Evolutionary conservation across 2,888 invertebrate genomes (phyloP).

Genomic region (Hipparchia semele): DNA sequence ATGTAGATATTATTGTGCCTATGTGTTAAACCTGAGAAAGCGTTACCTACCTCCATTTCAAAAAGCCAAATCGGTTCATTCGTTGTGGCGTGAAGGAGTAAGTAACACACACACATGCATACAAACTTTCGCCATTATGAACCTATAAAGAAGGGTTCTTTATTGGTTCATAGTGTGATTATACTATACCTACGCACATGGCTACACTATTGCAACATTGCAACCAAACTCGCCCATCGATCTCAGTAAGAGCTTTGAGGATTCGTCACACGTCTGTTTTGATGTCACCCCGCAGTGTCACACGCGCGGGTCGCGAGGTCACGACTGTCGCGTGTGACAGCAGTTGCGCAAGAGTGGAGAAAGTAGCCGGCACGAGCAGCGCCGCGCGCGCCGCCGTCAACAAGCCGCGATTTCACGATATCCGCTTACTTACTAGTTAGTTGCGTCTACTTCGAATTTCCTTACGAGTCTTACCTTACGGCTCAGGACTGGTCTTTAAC

Average conservation of each 20-base stretch:
- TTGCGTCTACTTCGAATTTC: conserved; percentile 1
- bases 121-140: no score
- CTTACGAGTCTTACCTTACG: not conserved
- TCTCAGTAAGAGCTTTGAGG: not conserved
- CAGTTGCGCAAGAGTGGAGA: conserved; percentile 33
- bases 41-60: no score
- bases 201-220: no score
- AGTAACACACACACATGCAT: no score
- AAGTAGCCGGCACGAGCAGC: conserved; percentile 31
- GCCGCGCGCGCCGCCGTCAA: conserved; percentile 13
- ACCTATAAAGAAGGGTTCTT: no score
- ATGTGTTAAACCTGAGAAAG: no score
- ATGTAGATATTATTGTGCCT: no score
- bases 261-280: not conserved
- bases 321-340: conserved; percentile 3
- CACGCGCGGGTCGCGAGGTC: not conserved
- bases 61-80: no score
- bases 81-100: no score
- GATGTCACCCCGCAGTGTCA: not conserved
- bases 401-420: conserved; percentile 35
- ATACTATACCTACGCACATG: no score
- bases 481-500: not conserved
- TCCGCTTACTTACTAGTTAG: conserved; percentile 25
- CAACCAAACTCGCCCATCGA: no score
- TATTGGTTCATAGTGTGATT: no score